Evolutionary conservation across 2,888 invertebrate genomes (phyloP).

Genomic region (Unio delphinus): DNA sequence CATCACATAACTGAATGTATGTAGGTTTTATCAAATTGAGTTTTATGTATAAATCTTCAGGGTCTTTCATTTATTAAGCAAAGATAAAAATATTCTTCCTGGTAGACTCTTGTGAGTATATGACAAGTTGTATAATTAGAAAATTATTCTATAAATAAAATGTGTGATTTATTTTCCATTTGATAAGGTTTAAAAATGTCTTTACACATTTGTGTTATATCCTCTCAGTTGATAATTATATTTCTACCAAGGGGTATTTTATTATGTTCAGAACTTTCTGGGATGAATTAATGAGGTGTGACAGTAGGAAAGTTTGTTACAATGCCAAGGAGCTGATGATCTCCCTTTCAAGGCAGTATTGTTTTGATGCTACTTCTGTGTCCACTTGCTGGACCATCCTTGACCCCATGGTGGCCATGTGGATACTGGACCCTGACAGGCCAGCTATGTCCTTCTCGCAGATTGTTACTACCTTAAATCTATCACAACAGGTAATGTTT

Average conservation of each 20-base stretch:
- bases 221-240: no score
- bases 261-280: conserved; percentile 30
- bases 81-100: no score
- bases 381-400: conserved; percentile 28
- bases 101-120: no score
- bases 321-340: conserved; percentile 26
- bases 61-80: no score
- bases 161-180: no score
- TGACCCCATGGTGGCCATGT: conserved; percentile 56
- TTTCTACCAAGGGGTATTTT: not conserved
- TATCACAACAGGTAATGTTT: conserved; percentile 26
- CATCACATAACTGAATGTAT: no score
- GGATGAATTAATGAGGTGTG: conserved; percentile 17
- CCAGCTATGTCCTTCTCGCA: conserved; percentile 45
- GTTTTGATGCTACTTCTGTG: conserved; percentile 2
- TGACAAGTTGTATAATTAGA: no score
- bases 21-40: no score
- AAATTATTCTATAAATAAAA: no score
- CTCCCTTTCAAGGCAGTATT: conserved; percentile 1
- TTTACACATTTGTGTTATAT: no score
- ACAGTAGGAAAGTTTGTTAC: conserved; percentile 33
- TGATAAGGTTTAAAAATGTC: no score
- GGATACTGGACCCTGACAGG: conserved; percentile 61
- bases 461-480: conserved; percentile 22
- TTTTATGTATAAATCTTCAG: no score